These are phyloP conservation scores for Prenolepis imparis DNA, from an alignment of 2,888 invertebrate genomes.

Conservation along the genomic window DNA sequence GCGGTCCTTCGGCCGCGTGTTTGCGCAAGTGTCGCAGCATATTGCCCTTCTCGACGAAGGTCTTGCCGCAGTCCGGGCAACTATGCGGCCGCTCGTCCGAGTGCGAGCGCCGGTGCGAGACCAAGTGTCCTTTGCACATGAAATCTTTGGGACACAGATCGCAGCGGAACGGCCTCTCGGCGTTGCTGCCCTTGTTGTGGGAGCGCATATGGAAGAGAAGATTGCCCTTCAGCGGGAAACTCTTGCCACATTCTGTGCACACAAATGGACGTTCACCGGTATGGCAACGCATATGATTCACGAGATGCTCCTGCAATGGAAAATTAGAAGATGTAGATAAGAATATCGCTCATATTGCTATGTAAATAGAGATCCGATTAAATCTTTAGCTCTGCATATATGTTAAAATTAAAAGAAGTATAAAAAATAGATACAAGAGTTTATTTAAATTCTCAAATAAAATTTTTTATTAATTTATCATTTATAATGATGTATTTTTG, in stretches of 20 bases:
- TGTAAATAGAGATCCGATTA: background rate
- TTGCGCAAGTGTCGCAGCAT: slow-evolving; percentile 92
- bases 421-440: background rate
- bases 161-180: slow-evolving; percentile 91
- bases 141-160: slow-evolving; percentile 95
- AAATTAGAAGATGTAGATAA: slow-evolving; percentile 24
- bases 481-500: background rate
- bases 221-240: slow-evolving; percentile 94
- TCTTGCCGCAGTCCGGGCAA: slow-evolving; percentile 92
- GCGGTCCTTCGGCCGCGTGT: slow-evolving; percentile 88
- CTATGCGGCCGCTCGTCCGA: slow-evolving; percentile 89
- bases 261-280: slow-evolving; percentile 93
- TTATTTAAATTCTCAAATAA: background rate
- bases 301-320: slow-evolving; percentile 88
- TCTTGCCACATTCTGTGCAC: slow-evolving; percentile 95
- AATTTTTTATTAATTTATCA: too few relatives aligned
- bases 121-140: slow-evolving; percentile 95
- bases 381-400: background rate
- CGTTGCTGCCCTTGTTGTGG: slow-evolving; percentile 91
- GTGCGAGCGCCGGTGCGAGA: slow-evolving; percentile 94
- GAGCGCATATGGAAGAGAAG: slow-evolving; percentile 95
- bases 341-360: background rate
- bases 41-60: slow-evolving; percentile 94
- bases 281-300: slow-evolving; percentile 93
- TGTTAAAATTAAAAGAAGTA: background rate